Base-by-base conservation (phyloP, 2,888 invertebrate genomes). In the Cylloceria caligata region DNA sequence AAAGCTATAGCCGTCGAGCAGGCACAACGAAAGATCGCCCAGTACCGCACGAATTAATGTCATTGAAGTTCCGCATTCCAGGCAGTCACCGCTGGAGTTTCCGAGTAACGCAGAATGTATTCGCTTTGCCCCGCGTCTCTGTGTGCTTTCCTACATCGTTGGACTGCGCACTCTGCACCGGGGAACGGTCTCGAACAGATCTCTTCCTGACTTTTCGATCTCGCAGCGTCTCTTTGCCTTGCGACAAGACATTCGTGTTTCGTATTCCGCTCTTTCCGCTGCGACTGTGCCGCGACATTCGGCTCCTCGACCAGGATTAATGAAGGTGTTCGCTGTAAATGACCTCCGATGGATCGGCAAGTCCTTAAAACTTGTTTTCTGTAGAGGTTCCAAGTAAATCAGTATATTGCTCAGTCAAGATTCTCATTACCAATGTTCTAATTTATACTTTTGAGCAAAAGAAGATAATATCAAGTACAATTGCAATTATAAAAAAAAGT, bases 11-110 rank as follows among this genome's bases (percentile, higher is more conserved):
- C 19, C 68, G 52, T 65, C 42, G 55, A 55, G 55, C 45, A 34
- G 30, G 11, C 39, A 24, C 42, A 24, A 36, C 52, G 69, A 77
- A 64, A 49, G 67, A 81, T 77, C 62, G 76, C 52, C 79, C 69
- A 74, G 83, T 81, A 85, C 83, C 75, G 82, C 84, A 79, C 86
- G 84, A 88, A 88, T 88, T 88, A 87, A 89, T 88, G 87, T 89
- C 90, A 89, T 88, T 87, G 85, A 84, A 84, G 89, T 88, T 88
- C 88, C 88, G 88, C 88, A 88, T 90, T 90, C 89, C 87, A 75
- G 71, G 57, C 84, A 80, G 84, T 84, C 69, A 71, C 69, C 83
- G 83, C 74, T 57, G 71, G 39, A 49, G 60, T 34, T 68, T 62
- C 64, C 76, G 81, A 77, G 34, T 36, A 84, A 87, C 83, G 57